Percentiles rank a stretch among this genome's conserved stretches.
Conservation (phyloP, 2,797 vertebrate genomes). For the Cephalopachus bancanus region DNA sequence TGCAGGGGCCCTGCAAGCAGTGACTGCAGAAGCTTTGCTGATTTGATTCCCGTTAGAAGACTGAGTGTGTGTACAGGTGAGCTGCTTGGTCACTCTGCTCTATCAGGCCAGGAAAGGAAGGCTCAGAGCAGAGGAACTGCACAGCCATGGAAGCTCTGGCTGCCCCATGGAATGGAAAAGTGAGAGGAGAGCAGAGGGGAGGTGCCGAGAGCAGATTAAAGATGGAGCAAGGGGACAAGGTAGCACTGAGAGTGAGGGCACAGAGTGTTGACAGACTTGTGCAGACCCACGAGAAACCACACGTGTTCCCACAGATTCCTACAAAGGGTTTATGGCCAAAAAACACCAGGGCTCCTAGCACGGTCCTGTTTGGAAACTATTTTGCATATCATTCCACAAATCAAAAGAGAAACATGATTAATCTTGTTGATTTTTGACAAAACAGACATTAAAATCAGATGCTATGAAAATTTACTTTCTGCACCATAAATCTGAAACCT, state of each 20-base stretch:
- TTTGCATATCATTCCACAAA: not conserved
- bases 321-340: not conserved
- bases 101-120: not conserved
- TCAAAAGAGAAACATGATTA: not conserved
- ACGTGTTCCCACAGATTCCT: fast-evolving
- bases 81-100: not conserved
- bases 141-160: not conserved
- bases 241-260: not conserved
- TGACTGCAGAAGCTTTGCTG: not conserved
- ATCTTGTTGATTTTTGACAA: not conserved
- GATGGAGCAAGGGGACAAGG: not conserved
- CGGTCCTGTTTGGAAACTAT: not conserved
- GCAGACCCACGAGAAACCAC: not conserved
- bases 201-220: not conserved
- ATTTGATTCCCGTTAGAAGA: not conserved
- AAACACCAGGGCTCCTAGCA: not conserved
- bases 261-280: fast-evolving
- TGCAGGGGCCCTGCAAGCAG: not conserved
- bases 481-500: not conserved
- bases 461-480: not conserved
- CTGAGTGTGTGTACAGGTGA: not conserved
- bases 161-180: fast-evolving
- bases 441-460: slow-evolving; percentile 15
- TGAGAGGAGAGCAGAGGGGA: too few species aligned
- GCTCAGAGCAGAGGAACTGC: too few species aligned